Base-by-base conservation (phyloP, 2,797 vertebrate genomes). In the Argentina silus region DNA sequence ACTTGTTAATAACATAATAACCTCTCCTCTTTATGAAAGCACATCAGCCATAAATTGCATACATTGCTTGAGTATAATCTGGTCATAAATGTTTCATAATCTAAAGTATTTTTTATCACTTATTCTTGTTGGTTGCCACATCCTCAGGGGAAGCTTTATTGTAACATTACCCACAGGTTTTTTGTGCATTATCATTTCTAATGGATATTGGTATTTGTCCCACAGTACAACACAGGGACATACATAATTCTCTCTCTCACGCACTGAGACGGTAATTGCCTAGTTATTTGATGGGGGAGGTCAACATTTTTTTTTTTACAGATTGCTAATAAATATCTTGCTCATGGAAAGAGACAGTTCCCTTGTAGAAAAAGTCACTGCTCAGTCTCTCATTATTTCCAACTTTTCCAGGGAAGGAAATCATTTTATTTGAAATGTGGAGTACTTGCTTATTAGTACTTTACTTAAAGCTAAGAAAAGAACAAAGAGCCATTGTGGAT, bases 281-380 rank as follows among this genome's bases (percentile, higher is more conserved):
- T 53, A 66, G 45, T 66, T 66, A 50, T 66, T 48, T 66, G 14
- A 14, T 3, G 17, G 23, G 21, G 47, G 45, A 15, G 64, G 64
- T n/a, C 7, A 51, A 10, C 64, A 12, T 36, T 67, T 67, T 66
- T 50, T 36, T 67, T 67, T 66, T 50, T 14, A 23, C 43, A 63
- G 21, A 36, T 27, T 51, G 7, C 7, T 36, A 63, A 51, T 67
- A 67, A 67, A 67, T 9, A 67, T 67, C 12, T 8, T 51, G n/a
- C 23, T 51, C 21, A 53, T 67, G 47, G 65, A 67, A 66, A 21
- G 48, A 67, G 12, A 21, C 47, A 67, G 48, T 23, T 27, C 17
- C 7, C 14, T 27, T 66, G 12, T 2, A n/a, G 50, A 53, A 10
- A n/a, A 50, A 7, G 19, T 17, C 44, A 6, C 10, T 42, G 3